A percentile compares a stretch with the other conserved stretches of the same genome.
Evolutionary conservation across 2,888 invertebrate genomes (phyloP).

Genomic region (Morinoia aosen): DNA sequence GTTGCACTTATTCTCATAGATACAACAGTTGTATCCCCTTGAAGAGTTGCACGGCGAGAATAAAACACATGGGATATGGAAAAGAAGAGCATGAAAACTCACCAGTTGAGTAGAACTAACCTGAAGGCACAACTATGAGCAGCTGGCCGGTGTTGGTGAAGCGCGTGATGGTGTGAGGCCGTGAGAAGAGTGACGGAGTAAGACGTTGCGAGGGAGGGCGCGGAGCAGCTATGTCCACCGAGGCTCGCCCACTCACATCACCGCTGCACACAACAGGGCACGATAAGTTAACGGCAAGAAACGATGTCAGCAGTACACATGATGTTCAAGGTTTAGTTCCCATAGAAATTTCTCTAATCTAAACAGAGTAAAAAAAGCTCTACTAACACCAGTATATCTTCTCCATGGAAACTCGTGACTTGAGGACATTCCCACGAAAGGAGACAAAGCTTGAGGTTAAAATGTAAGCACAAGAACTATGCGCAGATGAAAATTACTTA

Average conservation of each 20-base stretch:
- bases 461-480: no score
- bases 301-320: background rate
- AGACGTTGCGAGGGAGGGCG: constrained; percentile 75
- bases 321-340: background rate
- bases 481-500: no score
- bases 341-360: background rate
- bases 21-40: no score
- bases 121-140: constrained; percentile 82
- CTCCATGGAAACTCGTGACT: no score
- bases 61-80: no score
- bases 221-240: background rate
- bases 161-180: constrained; percentile 78
- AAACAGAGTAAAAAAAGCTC: no score
- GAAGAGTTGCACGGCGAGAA: no score
- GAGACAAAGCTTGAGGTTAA: no score
- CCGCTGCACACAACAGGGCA: background rate
- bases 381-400: no score
- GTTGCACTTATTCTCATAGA: no score
- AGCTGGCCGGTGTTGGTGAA: constrained; percentile 76
- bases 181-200: constrained; percentile 87
- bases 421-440: no score
- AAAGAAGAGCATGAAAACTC: no score
- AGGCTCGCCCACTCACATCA: constrained; percentile 29
- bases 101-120: constrained; percentile 74
- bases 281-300: background rate